Conservation (phyloP, 2,888 invertebrate genomes). For the Sphinx pinastri region DNA sequence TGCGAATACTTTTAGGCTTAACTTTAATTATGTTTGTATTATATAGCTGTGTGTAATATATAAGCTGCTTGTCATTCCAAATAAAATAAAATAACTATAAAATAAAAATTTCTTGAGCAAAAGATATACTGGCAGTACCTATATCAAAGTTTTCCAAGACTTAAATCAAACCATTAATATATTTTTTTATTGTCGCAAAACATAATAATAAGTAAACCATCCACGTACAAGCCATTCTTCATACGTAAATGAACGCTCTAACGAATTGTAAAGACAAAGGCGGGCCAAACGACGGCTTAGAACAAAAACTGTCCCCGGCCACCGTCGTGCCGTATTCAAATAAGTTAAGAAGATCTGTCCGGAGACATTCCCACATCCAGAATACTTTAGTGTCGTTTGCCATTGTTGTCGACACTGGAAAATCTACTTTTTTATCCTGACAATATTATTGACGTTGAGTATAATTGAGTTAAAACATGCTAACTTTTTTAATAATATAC, state of each 20-base stretch:
- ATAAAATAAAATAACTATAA: too few species aligned
- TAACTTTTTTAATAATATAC: too few species aligned
- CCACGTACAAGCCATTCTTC: slow-evolving; percentile 4
- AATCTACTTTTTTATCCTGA: not conserved
- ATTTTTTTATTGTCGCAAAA: too few species aligned
- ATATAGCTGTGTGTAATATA: too few species aligned
- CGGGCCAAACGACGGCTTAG: slow-evolving; percentile 61
- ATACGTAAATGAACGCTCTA: slow-evolving; percentile 21
- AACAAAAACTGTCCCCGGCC: slow-evolving; percentile 66
- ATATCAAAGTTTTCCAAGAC: too few species aligned
- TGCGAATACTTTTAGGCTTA: too few species aligned
- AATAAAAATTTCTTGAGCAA: too few species aligned
- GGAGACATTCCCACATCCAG: slow-evolving; percentile 74
- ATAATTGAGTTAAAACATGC: too few species aligned
- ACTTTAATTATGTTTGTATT: too few species aligned
- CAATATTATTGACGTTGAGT: not conserved
- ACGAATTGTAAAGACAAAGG: slow-evolving; percentile 55
- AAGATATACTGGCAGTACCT: too few species aligned
- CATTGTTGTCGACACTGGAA: slow-evolving; percentile 50
- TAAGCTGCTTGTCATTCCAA: too few species aligned
- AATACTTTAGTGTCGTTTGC: slow-evolving; percentile 46
- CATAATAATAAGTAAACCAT: not conserved
- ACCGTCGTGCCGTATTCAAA: slow-evolving; percentile 62
- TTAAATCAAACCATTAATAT: too few species aligned
- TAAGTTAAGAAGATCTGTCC: slow-evolving; percentile 72